A percentile compares a stretch with the other conserved stretches of the same genome.
Evolutionary conservation across 2,888 invertebrate species (phyloP).

Genomic region (Aelia acuminata): DNA sequence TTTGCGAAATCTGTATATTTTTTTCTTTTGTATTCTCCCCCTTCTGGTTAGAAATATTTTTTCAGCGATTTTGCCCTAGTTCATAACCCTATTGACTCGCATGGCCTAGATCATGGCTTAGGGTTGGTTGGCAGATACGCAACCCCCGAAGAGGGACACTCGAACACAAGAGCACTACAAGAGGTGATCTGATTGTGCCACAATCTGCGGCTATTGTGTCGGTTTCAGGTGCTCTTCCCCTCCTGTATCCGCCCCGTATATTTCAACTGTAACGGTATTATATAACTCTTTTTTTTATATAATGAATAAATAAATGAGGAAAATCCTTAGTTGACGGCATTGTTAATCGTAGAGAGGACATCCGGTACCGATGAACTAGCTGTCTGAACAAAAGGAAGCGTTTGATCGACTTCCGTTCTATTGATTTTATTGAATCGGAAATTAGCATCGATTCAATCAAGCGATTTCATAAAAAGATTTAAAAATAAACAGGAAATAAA

Average conservation of each 20-base stretch:
- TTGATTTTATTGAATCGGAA: neutral
- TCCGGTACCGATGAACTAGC: neutral
- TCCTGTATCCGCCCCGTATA: neutral
- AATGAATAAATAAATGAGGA: neutral
- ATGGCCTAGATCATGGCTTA: neutral
- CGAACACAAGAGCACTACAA: slow-evolving; percentile 4
- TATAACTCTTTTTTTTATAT: neutral
- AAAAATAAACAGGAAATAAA: too few relatives aligned
- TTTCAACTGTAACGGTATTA: neutral
- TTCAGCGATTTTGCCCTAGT: neutral
- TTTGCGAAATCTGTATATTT: too few relatives aligned
- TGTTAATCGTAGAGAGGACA: neutral
- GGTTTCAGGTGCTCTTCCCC: slow-evolving; percentile 35
- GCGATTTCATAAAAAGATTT: too few relatives aligned
- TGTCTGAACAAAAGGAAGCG: neutral
- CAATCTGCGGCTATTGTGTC: slow-evolving; percentile 33
- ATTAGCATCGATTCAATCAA: neutral
- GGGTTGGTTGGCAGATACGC: neutral
- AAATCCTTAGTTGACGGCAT: neutral
- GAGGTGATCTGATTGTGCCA: slow-evolving; percentile 32
- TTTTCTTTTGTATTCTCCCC: too few relatives aligned
- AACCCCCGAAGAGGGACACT: neutral
- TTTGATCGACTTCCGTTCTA: neutral
- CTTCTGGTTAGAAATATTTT: neutral
- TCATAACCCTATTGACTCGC: neutral